phyloP scores from a whole-genome alignment of 2,113 vertebrate genomes.

The Gyps fulvus region DNA sequence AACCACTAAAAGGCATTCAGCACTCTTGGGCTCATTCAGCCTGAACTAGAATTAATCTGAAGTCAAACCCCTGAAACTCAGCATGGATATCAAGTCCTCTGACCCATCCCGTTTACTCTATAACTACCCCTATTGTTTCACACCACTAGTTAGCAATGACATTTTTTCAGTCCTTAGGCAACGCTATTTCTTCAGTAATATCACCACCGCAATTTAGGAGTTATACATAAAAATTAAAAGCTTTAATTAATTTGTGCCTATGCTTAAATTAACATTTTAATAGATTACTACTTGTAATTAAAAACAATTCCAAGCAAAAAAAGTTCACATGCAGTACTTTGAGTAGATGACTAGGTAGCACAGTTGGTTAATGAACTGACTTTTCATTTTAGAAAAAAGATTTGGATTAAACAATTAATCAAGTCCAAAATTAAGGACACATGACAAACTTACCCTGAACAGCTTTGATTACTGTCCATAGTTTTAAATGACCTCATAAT shows the following conservation, averaged over 20 bases:
- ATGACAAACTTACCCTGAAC: not conserved
- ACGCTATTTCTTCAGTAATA: not conserved
- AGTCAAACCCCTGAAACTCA: not conserved
- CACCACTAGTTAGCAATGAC: not conserved
- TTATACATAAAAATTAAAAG: not conserved
- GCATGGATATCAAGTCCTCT: fast-evolving
- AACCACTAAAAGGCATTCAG: not conserved
- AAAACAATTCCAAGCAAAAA: not conserved
- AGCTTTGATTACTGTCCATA: not conserved
- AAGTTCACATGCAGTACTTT: not conserved
- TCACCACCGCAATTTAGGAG: not conserved
- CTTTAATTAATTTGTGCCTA: not conserved
- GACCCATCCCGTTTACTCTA: not conserved
- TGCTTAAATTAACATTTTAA: not conserved
- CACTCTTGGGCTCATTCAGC: not conserved
- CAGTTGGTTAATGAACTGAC: not conserved
- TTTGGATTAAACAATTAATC: not conserved
- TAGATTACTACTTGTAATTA: not conserved
- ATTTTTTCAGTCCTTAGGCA: not conserved
- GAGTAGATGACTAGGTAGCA: not conserved
- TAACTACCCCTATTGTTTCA: not conserved
- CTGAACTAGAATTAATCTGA: not conserved
- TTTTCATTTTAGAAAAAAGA: not conserved
- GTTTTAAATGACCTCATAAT: not conserved
- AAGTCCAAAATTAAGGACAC: not conserved